Percentiles rank a stretch among this genome's conserved stretches.
phyloP scores from a whole-genome alignment of 2,888 invertebrate species.

The Andrena praecox region DNA sequence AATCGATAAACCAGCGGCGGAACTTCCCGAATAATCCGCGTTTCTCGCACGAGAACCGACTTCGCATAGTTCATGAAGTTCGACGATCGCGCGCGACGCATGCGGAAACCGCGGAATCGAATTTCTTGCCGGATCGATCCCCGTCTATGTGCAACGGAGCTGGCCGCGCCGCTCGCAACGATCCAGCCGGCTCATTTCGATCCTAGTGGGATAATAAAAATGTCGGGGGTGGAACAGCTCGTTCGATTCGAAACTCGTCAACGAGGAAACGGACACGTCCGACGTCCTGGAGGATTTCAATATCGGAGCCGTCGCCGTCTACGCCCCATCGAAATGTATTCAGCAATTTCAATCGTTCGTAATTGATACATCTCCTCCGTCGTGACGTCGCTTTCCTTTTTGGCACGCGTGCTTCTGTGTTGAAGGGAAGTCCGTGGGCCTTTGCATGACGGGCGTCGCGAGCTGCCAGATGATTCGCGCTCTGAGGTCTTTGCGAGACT shows the following conservation, averaged over 20 bases:
- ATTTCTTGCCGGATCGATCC: slow-evolving; percentile 25
- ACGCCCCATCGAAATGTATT: not conserved
- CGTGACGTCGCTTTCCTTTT: not conserved
- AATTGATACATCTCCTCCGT: not conserved
- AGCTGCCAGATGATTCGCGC: not conserved
- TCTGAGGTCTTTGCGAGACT: not conserved
- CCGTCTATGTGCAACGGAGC: not conserved
- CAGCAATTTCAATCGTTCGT: not conserved
- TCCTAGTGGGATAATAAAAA: not conserved
- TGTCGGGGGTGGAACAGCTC: not conserved
- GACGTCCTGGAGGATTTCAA: too few species aligned
- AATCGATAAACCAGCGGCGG: not conserved
- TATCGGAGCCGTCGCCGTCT: not conserved
- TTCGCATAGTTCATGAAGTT: slow-evolving; percentile 35
- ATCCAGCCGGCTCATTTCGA: not conserved
- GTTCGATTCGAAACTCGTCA: slow-evolving; percentile 2
- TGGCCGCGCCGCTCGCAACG: not conserved
- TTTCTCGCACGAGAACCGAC: slow-evolving; percentile 19
- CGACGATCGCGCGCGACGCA: slow-evolving; percentile 27
- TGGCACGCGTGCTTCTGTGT: not conserved
- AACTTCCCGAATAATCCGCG: slow-evolving; percentile 27
- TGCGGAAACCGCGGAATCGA: not conserved
- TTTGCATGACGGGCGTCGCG: not conserved
- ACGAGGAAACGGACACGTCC: not conserved
- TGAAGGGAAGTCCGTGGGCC: not conserved